phyloP scores from a whole-genome alignment of 2,113 vertebrate species.

The Dolichallabes microphthalmus region DNA sequence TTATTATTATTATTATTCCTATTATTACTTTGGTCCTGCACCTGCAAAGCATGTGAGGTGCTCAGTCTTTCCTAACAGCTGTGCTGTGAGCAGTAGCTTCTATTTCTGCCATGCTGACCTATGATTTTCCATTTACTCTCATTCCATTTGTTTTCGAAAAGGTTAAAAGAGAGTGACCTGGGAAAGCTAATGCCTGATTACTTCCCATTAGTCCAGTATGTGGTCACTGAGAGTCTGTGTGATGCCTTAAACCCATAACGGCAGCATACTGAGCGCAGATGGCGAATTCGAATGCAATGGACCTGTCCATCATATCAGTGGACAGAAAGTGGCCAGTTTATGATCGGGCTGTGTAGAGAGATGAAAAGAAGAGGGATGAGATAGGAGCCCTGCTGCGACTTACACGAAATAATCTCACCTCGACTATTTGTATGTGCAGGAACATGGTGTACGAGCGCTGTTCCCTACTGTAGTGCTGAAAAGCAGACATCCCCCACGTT shows the following conservation, averaged over 20 bases:
- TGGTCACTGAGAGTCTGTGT: constrained; percentile 52
- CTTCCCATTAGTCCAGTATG: constrained; percentile 52
- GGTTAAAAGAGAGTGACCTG: constrained; percentile 55
- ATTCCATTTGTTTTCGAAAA: constrained; percentile 48
- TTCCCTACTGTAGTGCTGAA: constrained; percentile 17
- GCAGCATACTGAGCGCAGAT: constrained; percentile 24
- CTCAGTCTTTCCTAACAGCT: constrained; percentile 46
- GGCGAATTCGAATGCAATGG: constrained; percentile 39
- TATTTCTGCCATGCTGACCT: constrained; percentile 42
- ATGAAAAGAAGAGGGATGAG: constrained; percentile 38
- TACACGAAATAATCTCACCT: constrained; percentile 21
- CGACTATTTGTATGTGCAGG: constrained; percentile 23
- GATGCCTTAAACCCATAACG: constrained; percentile 45
- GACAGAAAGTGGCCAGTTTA: constrained; percentile 45
- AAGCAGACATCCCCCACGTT: constrained; percentile 1
- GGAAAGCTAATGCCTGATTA: constrained; percentile 55
- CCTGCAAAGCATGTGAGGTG: constrained; percentile 46
- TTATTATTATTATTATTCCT: no score
- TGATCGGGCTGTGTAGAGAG: constrained; percentile 24
- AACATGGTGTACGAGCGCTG: background rate
- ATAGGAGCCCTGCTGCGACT: constrained; percentile 28
- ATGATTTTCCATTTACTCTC: constrained; percentile 45
- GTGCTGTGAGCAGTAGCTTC: constrained; percentile 33
- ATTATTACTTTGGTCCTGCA: constrained; percentile 18
- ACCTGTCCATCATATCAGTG: constrained; percentile 50